Base-by-base conservation (phyloP, 2,888 invertebrate species). In the Metopia argyrocephala region DNA sequence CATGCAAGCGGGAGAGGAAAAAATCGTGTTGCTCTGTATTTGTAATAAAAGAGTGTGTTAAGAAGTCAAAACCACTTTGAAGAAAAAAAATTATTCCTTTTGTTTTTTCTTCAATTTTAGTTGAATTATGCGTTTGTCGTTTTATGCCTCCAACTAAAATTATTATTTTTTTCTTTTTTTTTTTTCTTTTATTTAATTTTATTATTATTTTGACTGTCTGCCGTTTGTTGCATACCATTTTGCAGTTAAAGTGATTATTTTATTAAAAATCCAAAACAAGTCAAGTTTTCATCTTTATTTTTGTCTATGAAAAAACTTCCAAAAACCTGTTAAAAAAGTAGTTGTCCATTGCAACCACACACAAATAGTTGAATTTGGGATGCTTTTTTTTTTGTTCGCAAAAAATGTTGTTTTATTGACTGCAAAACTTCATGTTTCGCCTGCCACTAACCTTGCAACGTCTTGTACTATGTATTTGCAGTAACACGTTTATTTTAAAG, bases 151-250 rank as follows among this genome's bases (percentile, higher is more conserved):
- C n/a, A n/a, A n/a, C n/a, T n/a, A n/a, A n/a, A n/a, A n/a, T n/a
- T n/a, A n/a, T n/a, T 76, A 20, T 65, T 15, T 20, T 5, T 62
- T 23, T 46, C n/a, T 62, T 48, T 48, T 31, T 48, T 23, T 56
- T 50, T 57, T 21, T 21, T 31, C 20, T 18, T 31, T 31, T 50
- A 57, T 74, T 59, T 46, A 21, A 9, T 61, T 31, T 52, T 70
- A 65, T 71, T 57, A 18, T 57, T 70, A 27, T n/a, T n/a, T 28
- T 70, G 70, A 70, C 25, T 59, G 65, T 71, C 65, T 78, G 65
- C 45, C 59, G 59, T 45, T 52, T 75, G 79, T 75, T 79, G 79
- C 79, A 75, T 68, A 68, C 64, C 64, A 62, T 59, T 68, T 79
- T 64, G 68, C 78, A 50, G 68, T 78, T 65, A 50, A 31, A 7